Percentiles rank a stretch among this genome's conserved stretches.
Conservation (phyloP, 2,888 invertebrate genomes). For the Oligia latruncula region DNA sequence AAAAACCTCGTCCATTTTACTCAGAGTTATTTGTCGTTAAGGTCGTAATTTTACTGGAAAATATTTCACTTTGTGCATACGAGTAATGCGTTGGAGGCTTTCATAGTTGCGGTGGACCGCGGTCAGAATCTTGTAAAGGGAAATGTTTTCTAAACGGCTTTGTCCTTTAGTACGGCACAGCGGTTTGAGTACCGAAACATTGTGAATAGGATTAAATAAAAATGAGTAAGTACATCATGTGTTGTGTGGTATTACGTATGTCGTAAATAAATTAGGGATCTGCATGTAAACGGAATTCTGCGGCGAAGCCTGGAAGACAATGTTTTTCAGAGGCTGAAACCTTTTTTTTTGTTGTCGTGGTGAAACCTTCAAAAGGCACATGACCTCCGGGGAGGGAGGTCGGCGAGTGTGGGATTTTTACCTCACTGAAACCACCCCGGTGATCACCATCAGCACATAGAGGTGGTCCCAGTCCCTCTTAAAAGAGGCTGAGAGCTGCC, state of each 20-base stretch:
- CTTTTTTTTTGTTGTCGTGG: too few species aligned
- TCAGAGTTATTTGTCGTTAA: constrained; percentile 4
- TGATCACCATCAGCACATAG: too few species aligned
- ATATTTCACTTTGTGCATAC: constrained; percentile 56
- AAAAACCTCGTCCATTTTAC: constrained; percentile 30
- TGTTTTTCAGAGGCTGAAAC: too few species aligned
- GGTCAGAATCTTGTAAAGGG: constrained; percentile 50
- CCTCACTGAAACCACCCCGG: too few species aligned
- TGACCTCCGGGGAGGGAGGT: too few species aligned
- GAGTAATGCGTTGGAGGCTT: constrained; percentile 48
- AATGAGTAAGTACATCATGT: constrained; percentile 11
- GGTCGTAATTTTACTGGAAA: constrained; percentile 42
- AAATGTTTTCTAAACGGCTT: constrained; percentile 58
- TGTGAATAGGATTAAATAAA: constrained; percentile 44
- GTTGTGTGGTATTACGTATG: neutral
- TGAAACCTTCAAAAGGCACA: too few species aligned
- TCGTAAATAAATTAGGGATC: constrained; percentile 4
- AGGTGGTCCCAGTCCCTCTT: too few species aligned
- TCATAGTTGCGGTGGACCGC: constrained; percentile 55
- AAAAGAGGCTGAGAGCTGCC: too few species aligned
- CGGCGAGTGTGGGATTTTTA: too few species aligned
- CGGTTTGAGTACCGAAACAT: constrained; percentile 34
- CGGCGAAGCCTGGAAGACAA: too few species aligned
- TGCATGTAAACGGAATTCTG: too few species aligned
- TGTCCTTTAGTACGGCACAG: constrained; percentile 42